Evolutionary conservation across 2,113 vertebrate species (phyloP).

Genomic region (Pterocles burchelli): DNA sequence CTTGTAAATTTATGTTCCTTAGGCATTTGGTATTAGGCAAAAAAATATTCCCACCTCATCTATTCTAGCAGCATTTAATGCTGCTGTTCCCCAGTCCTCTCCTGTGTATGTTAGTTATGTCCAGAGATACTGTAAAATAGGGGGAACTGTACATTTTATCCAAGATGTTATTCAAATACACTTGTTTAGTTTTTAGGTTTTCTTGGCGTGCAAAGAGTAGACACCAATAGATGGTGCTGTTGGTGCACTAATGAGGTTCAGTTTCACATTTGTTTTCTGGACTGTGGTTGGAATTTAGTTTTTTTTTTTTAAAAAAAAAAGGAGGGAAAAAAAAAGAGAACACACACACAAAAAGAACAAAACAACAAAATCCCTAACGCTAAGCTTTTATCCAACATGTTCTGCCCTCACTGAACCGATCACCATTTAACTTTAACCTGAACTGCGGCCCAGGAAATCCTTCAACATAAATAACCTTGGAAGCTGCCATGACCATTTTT

Average conservation of each 20-base stretch:
- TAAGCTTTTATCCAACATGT: conserved; percentile 49
- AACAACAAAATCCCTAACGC: conserved; percentile 41
- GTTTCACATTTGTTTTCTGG: conserved; percentile 32
- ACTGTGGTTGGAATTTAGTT: conserved; percentile 11
- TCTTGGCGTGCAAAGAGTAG: not conserved
- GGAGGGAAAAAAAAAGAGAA: too few relatives aligned
- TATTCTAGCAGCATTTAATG: not conserved
- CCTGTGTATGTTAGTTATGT: not conserved
- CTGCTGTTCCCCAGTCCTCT: not conserved
- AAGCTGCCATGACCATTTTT: conserved; percentile 53
- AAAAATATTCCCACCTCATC: not conserved
- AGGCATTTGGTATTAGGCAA: not conserved
- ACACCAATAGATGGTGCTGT: conserved; percentile 65
- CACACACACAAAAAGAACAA: not conserved
- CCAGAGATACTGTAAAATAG: not conserved
- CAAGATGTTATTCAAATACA: not conserved
- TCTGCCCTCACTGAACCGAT: conserved; percentile 32
- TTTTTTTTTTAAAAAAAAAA: not conserved
- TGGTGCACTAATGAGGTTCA: not conserved
- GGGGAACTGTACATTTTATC: not conserved
- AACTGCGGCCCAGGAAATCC: conserved; percentile 61
- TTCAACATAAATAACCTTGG: conserved; percentile 61
- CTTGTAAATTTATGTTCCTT: not conserved
- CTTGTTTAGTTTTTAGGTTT: not conserved
- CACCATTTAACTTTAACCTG: conserved; percentile 53